These are phyloP conservation scores for Scaptomyza tumidula DNA, from an alignment of 2,888 invertebrate genomes.

Conservation along the genomic window DNA sequence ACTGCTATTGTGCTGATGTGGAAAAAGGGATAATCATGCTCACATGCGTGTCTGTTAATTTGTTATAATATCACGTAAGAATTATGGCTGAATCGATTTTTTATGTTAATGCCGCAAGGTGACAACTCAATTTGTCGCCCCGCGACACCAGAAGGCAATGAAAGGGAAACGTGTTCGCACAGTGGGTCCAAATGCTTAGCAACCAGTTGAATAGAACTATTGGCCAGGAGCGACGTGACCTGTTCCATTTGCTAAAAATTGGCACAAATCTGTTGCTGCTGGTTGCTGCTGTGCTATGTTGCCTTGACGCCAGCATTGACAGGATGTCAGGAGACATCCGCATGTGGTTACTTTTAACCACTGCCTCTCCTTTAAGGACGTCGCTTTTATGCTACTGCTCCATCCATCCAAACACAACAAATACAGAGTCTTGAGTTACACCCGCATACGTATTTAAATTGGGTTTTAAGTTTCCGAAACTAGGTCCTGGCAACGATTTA, in stretches of 20 bases:
- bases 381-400: neutral
- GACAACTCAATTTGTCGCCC: slow-evolving; percentile 73
- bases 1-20: slow-evolving; percentile 1
- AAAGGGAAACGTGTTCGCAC: slow-evolving; percentile 53
- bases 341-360: slow-evolving; percentile 18
- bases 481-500: slow-evolving; percentile 33
- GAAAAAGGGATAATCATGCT: slow-evolving; percentile 66
- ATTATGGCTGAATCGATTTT: slow-evolving; percentile 64
- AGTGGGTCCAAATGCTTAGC: slow-evolving; percentile 56
- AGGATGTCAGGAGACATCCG: slow-evolving; percentile 30
- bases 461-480: slow-evolving; percentile 52
- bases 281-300: slow-evolving; percentile 33
- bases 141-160: slow-evolving; percentile 10
- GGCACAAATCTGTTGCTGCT: slow-evolving; percentile 37
- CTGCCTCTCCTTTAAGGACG: neutral
- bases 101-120: slow-evolving; percentile 72
- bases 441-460: slow-evolving; percentile 28
- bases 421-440: slow-evolving; percentile 32
- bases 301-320: slow-evolving; percentile 49
- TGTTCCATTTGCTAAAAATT: slow-evolving; percentile 32
- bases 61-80: slow-evolving; percentile 75
- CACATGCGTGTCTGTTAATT: slow-evolving; percentile 64
- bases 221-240: slow-evolving; percentile 36
- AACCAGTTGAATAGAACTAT: slow-evolving; percentile 39
- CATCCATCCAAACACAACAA: slow-evolving; percentile 17